phyloP scores from a whole-genome alignment of 1,140 invertebrate genomes.

The Pogonus chalceus region DNA sequence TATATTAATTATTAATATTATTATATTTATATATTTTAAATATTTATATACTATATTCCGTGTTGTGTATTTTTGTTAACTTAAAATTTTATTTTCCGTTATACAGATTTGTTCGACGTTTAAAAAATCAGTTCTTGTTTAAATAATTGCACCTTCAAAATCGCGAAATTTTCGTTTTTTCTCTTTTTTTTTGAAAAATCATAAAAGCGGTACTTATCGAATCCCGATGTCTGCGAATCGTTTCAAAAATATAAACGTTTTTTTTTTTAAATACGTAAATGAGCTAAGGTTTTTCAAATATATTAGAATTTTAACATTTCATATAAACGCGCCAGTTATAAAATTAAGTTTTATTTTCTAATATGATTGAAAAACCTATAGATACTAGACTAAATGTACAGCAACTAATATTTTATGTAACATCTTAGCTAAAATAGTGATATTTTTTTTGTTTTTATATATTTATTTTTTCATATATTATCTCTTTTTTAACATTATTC shows the following conservation, averaged over 20 bases:
- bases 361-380: no score
- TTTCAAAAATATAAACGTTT: background rate
- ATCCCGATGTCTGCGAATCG: background rate
- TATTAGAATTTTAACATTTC: no score
- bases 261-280: background rate
- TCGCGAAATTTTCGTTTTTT: background rate
- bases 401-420: background rate
- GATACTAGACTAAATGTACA: background rate
- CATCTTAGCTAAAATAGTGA: background rate
- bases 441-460: background rate
- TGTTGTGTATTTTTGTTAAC: background rate
- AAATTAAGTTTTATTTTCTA: background rate
- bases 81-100: background rate
- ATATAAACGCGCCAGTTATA: no score
- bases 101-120: background rate
- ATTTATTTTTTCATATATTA: background rate
- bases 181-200: background rate
- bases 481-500: background rate
- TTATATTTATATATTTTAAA: background rate
- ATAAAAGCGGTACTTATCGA: background rate
- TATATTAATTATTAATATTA: background rate
- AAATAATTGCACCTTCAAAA: slow-evolving; percentile 3
- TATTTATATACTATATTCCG: background rate
- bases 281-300: no score
- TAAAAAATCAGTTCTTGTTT: background rate